phyloP scores from a whole-genome alignment of 2,888 invertebrate species.

The Julus scanicus region DNA sequence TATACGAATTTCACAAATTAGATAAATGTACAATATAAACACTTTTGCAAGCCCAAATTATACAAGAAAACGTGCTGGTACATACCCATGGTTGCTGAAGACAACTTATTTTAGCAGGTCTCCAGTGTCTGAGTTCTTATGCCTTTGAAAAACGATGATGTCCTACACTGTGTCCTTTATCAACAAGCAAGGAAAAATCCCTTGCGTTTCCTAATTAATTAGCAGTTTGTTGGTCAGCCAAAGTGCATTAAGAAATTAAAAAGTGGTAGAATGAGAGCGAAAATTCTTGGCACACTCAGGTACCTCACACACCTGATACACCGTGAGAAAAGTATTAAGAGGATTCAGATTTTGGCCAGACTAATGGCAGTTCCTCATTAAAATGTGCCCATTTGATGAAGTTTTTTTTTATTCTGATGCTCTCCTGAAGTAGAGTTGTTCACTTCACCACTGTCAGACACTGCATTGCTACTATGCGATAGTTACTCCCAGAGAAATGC shows the following conservation, averaged over 20 bases:
- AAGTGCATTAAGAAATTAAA: not conserved
- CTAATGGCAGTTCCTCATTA: not conserved
- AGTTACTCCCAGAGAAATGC: slow-evolving; percentile 25
- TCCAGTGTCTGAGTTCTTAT: not conserved
- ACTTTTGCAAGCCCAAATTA: not conserved
- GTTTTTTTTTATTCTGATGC: not conserved
- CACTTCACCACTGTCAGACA: not conserved
- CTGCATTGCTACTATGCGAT: not conserved
- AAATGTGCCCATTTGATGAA: not conserved
- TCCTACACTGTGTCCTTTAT: not conserved
- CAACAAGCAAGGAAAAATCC: too few relatives aligned
- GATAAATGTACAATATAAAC: not conserved
- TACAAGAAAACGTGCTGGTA: not conserved
- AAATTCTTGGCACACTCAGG: not conserved
- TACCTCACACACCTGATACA: slow-evolving; percentile 1
- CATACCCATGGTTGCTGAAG: not conserved
- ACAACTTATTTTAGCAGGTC: not conserved
- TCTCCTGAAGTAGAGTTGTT: not conserved
- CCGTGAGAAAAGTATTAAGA: not conserved
- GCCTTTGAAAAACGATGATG: not conserved
- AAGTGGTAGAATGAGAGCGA: not conserved
- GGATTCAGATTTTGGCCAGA: not conserved
- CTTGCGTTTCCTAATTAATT: not conserved
- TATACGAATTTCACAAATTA: too few relatives aligned
- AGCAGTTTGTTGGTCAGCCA: not conserved